Evolutionary conservation across 2,797 vertebrate genomes (phyloP).

Genomic region (Bryconaethiops microstoma): DNA sequence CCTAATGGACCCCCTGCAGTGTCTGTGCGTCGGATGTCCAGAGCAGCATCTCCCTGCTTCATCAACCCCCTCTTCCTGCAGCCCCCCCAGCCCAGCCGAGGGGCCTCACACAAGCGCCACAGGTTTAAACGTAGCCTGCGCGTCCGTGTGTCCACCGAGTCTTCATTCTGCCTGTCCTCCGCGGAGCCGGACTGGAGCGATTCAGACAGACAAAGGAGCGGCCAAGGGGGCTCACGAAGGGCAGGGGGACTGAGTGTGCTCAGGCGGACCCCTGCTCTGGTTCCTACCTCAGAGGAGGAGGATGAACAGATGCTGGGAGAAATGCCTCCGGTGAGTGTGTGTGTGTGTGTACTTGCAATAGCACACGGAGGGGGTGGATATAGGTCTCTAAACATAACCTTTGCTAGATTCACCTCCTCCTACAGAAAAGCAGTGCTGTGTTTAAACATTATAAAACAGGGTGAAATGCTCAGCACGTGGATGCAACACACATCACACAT

Average conservation of each 20-base stretch:
- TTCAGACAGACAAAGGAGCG: conserved; percentile 58
- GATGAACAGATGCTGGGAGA: conserved; percentile 72
- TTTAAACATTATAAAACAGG: conserved; percentile 32
- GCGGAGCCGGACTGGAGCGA: conserved; percentile 66
- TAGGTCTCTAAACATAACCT: conserved; percentile 42
- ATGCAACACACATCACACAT: conserved; percentile 3
- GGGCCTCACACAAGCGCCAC: conserved; percentile 82
- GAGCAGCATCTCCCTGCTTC: conserved; percentile 73
- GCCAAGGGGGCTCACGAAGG: conserved; percentile 65
- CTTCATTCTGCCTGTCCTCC: conserved; percentile 85
- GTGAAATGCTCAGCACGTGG: not conserved
- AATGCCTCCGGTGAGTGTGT: conserved; percentile 57
- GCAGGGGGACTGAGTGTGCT: conserved; percentile 67
- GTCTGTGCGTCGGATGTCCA: conserved; percentile 34
- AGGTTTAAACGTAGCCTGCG: conserved; percentile 88
- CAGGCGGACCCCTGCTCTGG: conserved; percentile 76
- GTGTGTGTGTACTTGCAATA: conserved; percentile 24
- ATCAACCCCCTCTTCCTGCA: conserved; percentile 85
- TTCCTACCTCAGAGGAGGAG: conserved; percentile 77
- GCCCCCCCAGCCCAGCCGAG: conserved; percentile 65
- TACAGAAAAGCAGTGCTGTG: conserved; percentile 44
- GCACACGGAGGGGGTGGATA: conserved; percentile 27
- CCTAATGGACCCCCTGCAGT: conserved; percentile 47
- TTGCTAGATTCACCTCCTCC: conserved; percentile 48
- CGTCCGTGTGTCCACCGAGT: conserved; percentile 86